These are phyloP conservation scores for Caenorhabditis drosophilae DNA, from an alignment of 2,888 invertebrate species.

Conservation along the genomic window DNA sequence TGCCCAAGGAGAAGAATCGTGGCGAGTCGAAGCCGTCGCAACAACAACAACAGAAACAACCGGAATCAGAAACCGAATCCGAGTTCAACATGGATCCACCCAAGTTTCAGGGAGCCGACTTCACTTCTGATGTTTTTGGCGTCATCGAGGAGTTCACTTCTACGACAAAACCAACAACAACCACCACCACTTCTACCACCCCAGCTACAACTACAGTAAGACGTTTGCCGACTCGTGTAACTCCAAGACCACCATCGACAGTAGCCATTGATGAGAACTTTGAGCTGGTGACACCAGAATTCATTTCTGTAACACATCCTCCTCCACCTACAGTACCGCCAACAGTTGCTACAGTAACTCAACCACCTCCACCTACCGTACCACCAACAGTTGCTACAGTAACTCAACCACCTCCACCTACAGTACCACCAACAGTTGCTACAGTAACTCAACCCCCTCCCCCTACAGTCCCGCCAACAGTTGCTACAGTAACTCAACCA, in stretches of 20 bases:
- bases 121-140: slow-evolving; percentile 32
- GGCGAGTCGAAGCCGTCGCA: neutral
- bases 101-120: slow-evolving; percentile 10
- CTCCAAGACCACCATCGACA: slow-evolving; percentile 15
- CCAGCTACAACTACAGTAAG: slow-evolving; percentile 7
- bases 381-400: slow-evolving; percentile 16
- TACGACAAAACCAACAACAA: slow-evolving; percentile 8
- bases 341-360: slow-evolving; percentile 7
- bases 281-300: slow-evolving; percentile 24
- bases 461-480: too few species aligned
- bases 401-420: neutral
- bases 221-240: slow-evolving; percentile 19
- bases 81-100: slow-evolving; percentile 25
- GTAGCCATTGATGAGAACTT: slow-evolving; percentile 15
- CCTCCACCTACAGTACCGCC: slow-evolving; percentile 6
- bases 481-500: neutral
- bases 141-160: slow-evolving; percentile 27
- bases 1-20: neutral
- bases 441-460: neutral
- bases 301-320: slow-evolving; percentile 1
- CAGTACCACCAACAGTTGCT: slow-evolving; percentile 14
- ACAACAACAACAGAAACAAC: neutral
- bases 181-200: slow-evolving; percentile 8
- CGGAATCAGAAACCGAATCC: neutral
- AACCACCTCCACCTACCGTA: neutral